These are phyloP conservation scores for Punctoribates punctum DNA, from an alignment of 2,888 invertebrate genomes.

Conservation along the genomic window DNA sequence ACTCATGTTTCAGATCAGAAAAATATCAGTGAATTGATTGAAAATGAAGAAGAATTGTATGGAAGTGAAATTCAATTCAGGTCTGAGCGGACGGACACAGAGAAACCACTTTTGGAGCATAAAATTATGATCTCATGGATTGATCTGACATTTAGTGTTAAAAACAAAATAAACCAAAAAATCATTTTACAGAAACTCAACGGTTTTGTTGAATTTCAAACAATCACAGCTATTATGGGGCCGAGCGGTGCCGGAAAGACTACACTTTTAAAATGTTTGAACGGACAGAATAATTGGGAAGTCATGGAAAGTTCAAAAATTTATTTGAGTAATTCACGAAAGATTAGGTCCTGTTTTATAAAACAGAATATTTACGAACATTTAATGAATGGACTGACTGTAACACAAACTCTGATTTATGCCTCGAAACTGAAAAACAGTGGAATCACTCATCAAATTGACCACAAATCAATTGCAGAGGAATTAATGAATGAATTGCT, in stretches of 20 bases:
- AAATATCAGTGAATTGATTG: too few relatives aligned
- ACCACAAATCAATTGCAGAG: neutral
- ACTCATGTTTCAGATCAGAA: too few relatives aligned
- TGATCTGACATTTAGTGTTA: neutral
- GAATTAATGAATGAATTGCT: neutral
- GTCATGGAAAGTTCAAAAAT: neutral
- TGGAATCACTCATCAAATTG: neutral
- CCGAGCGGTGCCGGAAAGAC: slow-evolving; percentile 26
- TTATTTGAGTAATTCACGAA: neutral
- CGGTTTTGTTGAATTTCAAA: neutral
- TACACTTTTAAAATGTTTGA: slow-evolving; percentile 16
- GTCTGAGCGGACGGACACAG: too few relatives aligned
- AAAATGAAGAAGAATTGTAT: too few relatives aligned
- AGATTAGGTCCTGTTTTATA: neutral
- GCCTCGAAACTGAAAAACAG: slow-evolving; percentile 30
- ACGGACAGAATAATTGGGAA: neutral
- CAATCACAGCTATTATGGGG: slow-evolving; percentile 1
- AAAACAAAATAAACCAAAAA: neutral
- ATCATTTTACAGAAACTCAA: neutral
- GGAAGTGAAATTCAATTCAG: too few relatives aligned
- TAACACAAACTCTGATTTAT: slow-evolving; percentile 21
- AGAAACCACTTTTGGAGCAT: neutral
- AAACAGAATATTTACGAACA: neutral
- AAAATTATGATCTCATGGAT: neutral
- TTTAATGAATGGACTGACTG: neutral